These are phyloP conservation scores for Hirundo rustica DNA, from an alignment of 2,797 vertebrate genomes.

Conservation along the genomic window DNA sequence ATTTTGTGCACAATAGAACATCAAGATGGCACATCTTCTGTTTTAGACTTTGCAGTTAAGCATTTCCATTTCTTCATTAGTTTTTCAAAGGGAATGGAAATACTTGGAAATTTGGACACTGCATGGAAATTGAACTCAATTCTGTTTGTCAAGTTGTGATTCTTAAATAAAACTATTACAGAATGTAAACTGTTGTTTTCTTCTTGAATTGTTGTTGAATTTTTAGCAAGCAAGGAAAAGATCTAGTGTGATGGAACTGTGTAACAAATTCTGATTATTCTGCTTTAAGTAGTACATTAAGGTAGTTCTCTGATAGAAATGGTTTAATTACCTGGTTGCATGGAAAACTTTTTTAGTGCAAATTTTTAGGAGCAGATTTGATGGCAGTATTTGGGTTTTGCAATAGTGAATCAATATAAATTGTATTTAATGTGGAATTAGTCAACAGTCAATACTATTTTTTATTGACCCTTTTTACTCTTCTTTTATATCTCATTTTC, in stretches of 20 bases:
- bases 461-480: background rate
- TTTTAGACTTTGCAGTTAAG: background rate
- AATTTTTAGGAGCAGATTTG: background rate
- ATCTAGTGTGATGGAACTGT: background rate
- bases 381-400: background rate
- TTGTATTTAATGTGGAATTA: background rate
- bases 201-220: background rate
- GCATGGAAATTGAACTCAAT: background rate
- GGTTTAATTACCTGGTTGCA: background rate
- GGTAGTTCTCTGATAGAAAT: background rate
- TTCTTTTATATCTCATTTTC: background rate
- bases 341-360: background rate
- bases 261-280: background rate
- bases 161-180: background rate
- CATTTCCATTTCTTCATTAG: background rate
- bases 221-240: background rate
- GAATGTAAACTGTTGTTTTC: background rate
- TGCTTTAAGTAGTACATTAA: background rate
- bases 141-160: background rate
- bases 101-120: background rate
- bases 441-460: background rate
- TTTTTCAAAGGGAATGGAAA: background rate
- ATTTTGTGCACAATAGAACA: rapidly evolving
- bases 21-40: background rate
- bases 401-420: background rate